A percentile compares a stretch with the other conserved stretches of the same genome.
These are phyloP conservation scores for Hydrophis major DNA, from an alignment of 2,797 vertebrate genomes.

Conservation along the genomic window DNA sequence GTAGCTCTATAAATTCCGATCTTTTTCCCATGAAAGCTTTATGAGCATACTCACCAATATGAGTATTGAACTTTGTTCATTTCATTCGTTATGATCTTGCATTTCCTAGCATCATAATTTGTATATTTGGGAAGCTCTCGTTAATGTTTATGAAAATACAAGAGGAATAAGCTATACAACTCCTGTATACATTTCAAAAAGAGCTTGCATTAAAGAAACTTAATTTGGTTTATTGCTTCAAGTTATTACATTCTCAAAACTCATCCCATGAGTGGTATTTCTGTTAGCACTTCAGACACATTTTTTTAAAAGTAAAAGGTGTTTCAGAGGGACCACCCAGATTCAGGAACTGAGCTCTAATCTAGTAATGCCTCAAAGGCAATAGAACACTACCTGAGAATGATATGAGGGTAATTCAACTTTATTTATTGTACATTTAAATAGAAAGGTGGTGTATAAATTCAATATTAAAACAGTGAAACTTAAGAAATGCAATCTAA, in stretches of 20 bases:
- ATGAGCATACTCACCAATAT: background rate
- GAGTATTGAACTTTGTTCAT: background rate
- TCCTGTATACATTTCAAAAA: background rate
- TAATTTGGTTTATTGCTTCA: background rate
- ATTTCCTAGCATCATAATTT: background rate
- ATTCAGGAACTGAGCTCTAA: background rate
- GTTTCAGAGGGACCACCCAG: background rate
- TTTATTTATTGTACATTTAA: background rate
- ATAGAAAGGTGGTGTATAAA: background rate
- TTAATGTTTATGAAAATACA: background rate
- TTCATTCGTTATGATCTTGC: background rate
- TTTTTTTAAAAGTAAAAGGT: background rate
- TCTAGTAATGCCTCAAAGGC: background rate
- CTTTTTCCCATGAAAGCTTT: background rate
- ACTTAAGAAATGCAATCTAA: background rate
- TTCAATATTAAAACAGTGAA: background rate
- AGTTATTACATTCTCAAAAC: background rate
- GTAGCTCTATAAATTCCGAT: background rate
- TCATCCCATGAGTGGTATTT: background rate
- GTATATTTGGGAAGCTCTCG: background rate
- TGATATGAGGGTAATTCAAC: background rate
- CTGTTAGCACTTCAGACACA: background rate
- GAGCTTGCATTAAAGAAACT: background rate
- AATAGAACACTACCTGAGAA: background rate
- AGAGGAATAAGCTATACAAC: background rate